phyloP scores from a whole-genome alignment of 2,888 invertebrate species.

The Latheticus oryzae region DNA sequence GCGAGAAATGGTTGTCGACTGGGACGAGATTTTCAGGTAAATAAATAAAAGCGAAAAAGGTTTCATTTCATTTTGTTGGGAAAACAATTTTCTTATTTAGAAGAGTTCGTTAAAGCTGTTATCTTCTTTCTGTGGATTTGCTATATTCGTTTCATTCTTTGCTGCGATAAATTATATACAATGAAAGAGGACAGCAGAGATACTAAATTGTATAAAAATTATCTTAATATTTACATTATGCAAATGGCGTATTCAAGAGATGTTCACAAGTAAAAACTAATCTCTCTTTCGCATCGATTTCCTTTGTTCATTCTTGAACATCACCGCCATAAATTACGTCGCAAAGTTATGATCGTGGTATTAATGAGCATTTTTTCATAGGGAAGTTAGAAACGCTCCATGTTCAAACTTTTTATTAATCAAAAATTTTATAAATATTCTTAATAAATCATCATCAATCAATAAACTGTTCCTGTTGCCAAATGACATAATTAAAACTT shows the following conservation, averaged over 20 bases:
- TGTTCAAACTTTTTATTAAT: conserved; percentile 6
- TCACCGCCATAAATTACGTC: conserved; percentile 36
- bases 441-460: conserved; percentile 19
- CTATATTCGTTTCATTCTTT: not conserved
- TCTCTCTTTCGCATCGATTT: conserved; percentile 38
- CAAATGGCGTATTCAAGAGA: conserved; percentile 23
- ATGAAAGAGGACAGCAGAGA: conserved; percentile 1
- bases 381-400: not conserved
- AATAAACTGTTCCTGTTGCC: conserved; percentile 16
- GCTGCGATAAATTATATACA: conserved; percentile 13
- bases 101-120: conserved; percentile 20
- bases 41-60: conserved; percentile 61
- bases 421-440: no score
- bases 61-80: conserved; percentile 38
- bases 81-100: conserved; percentile 35
- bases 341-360: conserved; percentile 19
- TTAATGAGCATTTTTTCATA: conserved; percentile 23
- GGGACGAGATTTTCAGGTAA: conserved; percentile 84
- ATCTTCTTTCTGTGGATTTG: conserved; percentile 6
- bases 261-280: conserved; percentile 15
- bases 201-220: conserved; percentile 27
- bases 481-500: no score
- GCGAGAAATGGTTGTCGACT: conserved; percentile 70
- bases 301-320: conserved; percentile 40
- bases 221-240: conserved; percentile 30